These are phyloP conservation scores for Catagonus wagneri DNA, from an alignment of 2,113 vertebrate genomes.

Conservation along the genomic window DNA sequence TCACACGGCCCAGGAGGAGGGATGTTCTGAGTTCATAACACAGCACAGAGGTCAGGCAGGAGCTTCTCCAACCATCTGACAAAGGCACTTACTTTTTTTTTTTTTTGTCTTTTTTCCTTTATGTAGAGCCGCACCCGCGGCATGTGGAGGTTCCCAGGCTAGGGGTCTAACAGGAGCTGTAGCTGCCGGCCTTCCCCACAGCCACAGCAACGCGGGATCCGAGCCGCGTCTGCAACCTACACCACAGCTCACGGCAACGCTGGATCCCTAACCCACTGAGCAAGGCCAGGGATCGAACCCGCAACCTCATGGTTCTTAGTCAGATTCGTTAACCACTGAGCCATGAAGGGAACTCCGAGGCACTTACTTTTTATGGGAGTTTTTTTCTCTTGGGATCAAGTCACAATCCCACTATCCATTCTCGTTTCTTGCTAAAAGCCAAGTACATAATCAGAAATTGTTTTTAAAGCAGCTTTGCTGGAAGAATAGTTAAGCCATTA, in stretches of 20 bases:
- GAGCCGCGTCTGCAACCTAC: no score
- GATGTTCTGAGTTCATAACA: not conserved
- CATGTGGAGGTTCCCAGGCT: no score
- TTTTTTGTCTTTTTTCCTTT: conserved; percentile 19
- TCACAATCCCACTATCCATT: not conserved
- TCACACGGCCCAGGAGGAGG: not conserved
- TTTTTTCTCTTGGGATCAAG: conserved; percentile 12
- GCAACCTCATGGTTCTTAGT: no score
- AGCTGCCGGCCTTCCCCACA: no score
- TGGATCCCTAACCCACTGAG: no score
- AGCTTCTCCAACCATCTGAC: not conserved
- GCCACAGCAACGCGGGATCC: no score
- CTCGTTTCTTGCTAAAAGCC: not conserved
- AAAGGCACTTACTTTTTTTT: not conserved
- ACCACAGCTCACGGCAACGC: no score
- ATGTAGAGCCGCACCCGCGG: no score
- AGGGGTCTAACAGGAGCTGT: no score
- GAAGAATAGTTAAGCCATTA: conserved; percentile 23
- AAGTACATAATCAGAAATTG: not conserved
- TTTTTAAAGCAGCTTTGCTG: conserved; percentile 41
- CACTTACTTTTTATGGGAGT: not conserved
- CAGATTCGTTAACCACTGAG: no score
- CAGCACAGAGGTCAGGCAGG: not conserved
- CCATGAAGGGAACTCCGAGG: no score
- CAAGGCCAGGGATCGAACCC: no score